Base-by-base conservation (phyloP, 2,797 vertebrate genomes). In the Esox lucius region DNA sequence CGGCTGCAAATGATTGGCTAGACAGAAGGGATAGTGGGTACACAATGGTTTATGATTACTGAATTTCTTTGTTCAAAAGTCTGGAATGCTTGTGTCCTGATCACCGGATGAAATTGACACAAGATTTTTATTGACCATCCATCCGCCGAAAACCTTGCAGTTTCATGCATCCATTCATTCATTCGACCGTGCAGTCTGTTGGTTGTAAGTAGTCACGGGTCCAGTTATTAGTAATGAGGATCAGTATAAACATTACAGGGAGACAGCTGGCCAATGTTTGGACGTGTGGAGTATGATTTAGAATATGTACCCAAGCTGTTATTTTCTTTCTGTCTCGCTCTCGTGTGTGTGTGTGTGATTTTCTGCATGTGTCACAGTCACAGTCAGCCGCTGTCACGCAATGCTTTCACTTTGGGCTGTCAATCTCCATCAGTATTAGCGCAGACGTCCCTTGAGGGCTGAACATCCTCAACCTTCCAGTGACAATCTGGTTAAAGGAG, bases 41-140 rank as follows among this genome's bases (percentile, higher is more conserved):
- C 17, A 48, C 42, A 6, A 19, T n/a, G 46, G 67, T 68, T 48
- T 1, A 46, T 13, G 42, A 61, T 26, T 11, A 59, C 66, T 79
- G 61, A 71, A 78, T 84, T 84, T 59, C 73, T 72, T 76, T 82
- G 77, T 71, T 81, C 26, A 80, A 24, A 53, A 78, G 81, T n/a
- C 0, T 39, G 16, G 76, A 81, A 79, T 24, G 11, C 72, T 51
- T 81, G 9, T 73, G 68, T 48, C 67, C 72, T 72, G 39, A 64
- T 81, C 59, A 74, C 48, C 46, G 39, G 28, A 16, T 67, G 31
- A 73, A 83, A 81, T 72, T 64, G 71, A 78, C 24, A 5, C 35
- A 6, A 1, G 70, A 71, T 73, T 49, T 46, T 75, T 65, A 68
- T 72, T 80, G 70, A 17, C 66, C 62, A 74, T 56, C 72, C 72